These are phyloP conservation scores for Platyrinchus mystaceus DNA, from an alignment of 2,797 vertebrate genomes.

Conservation along the genomic window DNA sequence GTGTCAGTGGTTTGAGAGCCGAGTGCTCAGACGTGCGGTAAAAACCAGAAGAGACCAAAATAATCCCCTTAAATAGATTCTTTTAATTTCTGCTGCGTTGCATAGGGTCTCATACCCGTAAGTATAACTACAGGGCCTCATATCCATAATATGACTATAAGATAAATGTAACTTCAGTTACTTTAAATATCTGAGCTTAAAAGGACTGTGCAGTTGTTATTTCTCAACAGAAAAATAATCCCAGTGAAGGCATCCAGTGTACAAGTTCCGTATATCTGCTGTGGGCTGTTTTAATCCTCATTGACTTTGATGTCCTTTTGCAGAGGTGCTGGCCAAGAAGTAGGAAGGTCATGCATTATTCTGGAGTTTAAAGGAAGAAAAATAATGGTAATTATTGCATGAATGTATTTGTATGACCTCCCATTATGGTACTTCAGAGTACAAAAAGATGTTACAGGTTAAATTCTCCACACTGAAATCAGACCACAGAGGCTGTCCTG, in stretches of 20 bases:
- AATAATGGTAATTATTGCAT: conserved; percentile 86
- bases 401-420: background rate
- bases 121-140: background rate
- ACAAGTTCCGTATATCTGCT: too few species aligned
- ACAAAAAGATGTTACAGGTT: background rate
- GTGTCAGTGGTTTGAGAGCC: rapidly evolving
- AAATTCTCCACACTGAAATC: background rate
- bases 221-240: background rate
- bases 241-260: rapidly evolving
- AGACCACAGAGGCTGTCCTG: background rate
- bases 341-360: conserved; percentile 95
- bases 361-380: conserved; percentile 96
- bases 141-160: background rate
- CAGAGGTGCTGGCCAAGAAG: conserved; percentile 95
- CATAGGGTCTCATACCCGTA: background rate
- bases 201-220: background rate
- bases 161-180: background rate
- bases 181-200: background rate
- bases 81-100: background rate
- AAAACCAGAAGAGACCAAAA: background rate
- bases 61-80: rapidly evolving
- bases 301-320: conserved; percentile 20
- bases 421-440: background rate
- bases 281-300: background rate
- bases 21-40: background rate